phyloP scores from a whole-genome alignment of 2,888 invertebrate species.

The Chydorus sphaericus region DNA sequence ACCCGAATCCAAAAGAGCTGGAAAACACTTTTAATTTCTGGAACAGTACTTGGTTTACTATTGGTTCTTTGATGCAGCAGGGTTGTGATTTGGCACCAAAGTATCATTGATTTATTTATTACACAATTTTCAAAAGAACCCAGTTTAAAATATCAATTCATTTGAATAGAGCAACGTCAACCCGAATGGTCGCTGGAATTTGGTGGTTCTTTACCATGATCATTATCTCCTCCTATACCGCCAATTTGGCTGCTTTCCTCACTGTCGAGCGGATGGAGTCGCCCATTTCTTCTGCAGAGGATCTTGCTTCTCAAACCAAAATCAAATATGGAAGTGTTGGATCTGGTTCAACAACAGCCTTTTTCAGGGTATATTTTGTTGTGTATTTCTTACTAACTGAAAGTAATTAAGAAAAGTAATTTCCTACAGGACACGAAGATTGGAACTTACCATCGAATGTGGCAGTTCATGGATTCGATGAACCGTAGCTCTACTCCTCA shows the following conservation, averaged over 20 bases:
- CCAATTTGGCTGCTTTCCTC: conserved; percentile 84
- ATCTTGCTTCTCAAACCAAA: conserved; percentile 87
- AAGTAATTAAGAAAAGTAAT: background rate
- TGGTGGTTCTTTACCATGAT: conserved; percentile 89
- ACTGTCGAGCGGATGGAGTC: conserved; percentile 87
- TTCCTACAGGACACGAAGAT: conserved; percentile 75
- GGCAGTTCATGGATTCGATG: conserved; percentile 76
- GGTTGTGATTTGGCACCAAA: conserved; percentile 83
- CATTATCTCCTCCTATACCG: conserved; percentile 93
- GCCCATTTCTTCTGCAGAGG: conserved; percentile 89
- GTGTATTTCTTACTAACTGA: background rate
- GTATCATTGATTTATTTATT: too few relatives aligned
- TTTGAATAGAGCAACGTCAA: conserved; percentile 58
- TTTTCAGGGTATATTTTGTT: conserved; percentile 59
- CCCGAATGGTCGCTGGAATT: conserved; percentile 75
- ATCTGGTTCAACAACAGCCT: conserved; percentile 84
- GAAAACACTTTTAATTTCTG: conserved; percentile 82
- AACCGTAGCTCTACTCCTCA: conserved; percentile 47
- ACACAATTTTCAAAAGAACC: background rate
- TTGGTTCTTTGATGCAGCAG: conserved; percentile 47
- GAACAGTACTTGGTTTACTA: conserved; percentile 70
- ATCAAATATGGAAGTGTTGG: conserved; percentile 91
- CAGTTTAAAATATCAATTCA: conserved; percentile 14
- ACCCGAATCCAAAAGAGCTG: conserved; percentile 66
- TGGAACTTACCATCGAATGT: conserved; percentile 87